Evolutionary conservation across 2,888 invertebrate genomes (phyloP), one percentile per base, ranked within the genome.

Genomic region (Merodon equestris): DNA sequence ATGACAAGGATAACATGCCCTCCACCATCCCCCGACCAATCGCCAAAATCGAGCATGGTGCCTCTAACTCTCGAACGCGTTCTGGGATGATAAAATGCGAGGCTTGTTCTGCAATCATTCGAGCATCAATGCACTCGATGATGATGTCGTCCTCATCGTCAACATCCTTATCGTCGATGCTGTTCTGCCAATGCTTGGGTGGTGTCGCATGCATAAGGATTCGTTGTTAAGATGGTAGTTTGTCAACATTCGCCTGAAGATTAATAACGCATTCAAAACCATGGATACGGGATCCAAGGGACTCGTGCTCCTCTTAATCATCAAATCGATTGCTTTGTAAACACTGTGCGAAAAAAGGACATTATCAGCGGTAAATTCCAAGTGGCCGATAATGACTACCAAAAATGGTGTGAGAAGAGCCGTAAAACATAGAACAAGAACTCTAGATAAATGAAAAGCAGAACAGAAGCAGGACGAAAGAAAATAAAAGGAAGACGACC

Each of bases 1-100:
- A 87, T 87, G 88, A 87, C 84, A 74, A 74, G 79, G 79, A 79
- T 79, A 74, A 79, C 79, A 79, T 79, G 57, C 79, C 73, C 51
- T 36, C 15, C 51, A 27, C 38, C 36, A 17, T 27, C 18, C 27
- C 19, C 10, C 54, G 18, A 13, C 51, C 53, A 27, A 4, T 27
- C n/a, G n/a, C n/a, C n/a, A n/a, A n/a, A n/a, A n/a, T 27, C 27
- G 27, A 27, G 27, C 27, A 27, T 7, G 27, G 27, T 27, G 27
- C 38, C 47, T 27, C 12, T 14, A 27, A 10, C 10, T 10, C 36
- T 14, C 13, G n/a, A 17, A 13, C 53, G 38, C 48, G 47, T 18
- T 45, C 45, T 48, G 58, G 73, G 47, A 44, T 54, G 79, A 74
- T 74, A 70, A 79, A 79, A 74, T 70, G 70, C 68, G 68, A 68